A percentile compares a stretch with the other conserved stretches of the same genome.
Evolutionary conservation across 2,888 invertebrate genomes (phyloP).

Genomic region (Beris morrisii): DNA sequence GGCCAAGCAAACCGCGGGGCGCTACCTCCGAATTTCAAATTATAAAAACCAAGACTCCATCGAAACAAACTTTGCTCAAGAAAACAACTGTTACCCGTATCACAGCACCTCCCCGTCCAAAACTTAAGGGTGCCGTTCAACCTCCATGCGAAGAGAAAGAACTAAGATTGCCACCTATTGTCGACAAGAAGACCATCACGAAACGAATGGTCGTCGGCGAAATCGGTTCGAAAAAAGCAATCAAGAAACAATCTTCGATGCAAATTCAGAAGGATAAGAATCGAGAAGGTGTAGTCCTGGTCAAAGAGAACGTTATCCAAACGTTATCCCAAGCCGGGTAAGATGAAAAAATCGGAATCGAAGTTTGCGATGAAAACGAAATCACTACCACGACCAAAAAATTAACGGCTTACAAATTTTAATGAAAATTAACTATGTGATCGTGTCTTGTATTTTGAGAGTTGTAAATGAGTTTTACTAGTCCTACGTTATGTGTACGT

Average conservation of each 20-base stretch:
- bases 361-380: conserved; percentile 10
- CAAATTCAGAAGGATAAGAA: conserved; percentile 13
- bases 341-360: conserved; percentile 6
- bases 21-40: conserved; percentile 3
- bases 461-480: no score
- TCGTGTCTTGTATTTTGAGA: no score
- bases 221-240: conserved; percentile 1
- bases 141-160: no score
- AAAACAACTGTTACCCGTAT: neutral
- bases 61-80: neutral
- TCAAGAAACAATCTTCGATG: conserved; percentile 6
- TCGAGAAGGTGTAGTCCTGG: neutral
- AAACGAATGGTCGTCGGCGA: neutral
- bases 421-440: no score
- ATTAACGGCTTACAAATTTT: no score
- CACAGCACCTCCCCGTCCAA: neutral
- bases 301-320: conserved; percentile 9
- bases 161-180: neutral
- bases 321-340: neutral
- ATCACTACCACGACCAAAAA: no score
- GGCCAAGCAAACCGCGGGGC: neutral
- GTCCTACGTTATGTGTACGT: no score
- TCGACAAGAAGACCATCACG: conserved; percentile 8
- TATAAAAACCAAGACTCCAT: neutral
- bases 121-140: neutral